Percentiles rank a stretch among this genome's conserved stretches.
phyloP scores from a whole-genome alignment of 2,888 invertebrate genomes.

The Macrostomum cliftonense region DNA sequence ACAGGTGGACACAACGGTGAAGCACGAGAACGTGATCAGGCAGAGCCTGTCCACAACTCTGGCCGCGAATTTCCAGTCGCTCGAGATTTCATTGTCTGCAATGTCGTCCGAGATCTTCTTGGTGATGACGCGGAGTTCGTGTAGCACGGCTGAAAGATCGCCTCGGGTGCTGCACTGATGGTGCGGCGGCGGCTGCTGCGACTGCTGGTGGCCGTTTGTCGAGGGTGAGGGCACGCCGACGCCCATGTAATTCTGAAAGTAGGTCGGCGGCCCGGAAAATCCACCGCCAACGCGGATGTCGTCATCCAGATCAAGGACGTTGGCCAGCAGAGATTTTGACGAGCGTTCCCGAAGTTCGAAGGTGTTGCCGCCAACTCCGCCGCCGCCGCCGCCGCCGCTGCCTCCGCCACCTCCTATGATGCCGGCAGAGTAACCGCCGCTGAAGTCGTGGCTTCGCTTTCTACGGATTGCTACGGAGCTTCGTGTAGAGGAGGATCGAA shows the following conservation, averaged over 20 bases:
- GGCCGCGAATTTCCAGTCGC: conserved; percentile 93
- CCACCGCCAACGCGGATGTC: conserved; percentile 46
- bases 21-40: conserved; percentile 70
- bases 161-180: conserved; percentile 26
- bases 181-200: not conserved
- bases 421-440: too few species aligned
- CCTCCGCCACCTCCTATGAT: not conserved
- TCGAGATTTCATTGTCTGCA: conserved; percentile 73
- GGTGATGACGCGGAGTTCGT: conserved; percentile 78
- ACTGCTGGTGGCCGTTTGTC: conserved; percentile 27
- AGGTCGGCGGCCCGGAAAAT: not conserved
- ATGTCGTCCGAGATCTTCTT: conserved; percentile 83
- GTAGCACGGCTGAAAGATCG: conserved; percentile 78
- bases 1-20: conserved; percentile 54
- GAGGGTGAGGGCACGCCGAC: conserved; percentile 8
- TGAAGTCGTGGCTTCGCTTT: not conserved
- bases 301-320: conserved; percentile 88
- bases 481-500: not conserved
- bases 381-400: not conserved
- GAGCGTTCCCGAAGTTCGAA: conserved; percentile 71
- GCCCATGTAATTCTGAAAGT: not conserved
- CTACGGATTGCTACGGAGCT: not conserved
- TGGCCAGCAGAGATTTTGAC: conserved; percentile 79
- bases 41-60: conserved; percentile 95
- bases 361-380: not conserved